phyloP scores from a whole-genome alignment of 1,140 invertebrate genomes.

The Drosophila novamexicana region DNA sequence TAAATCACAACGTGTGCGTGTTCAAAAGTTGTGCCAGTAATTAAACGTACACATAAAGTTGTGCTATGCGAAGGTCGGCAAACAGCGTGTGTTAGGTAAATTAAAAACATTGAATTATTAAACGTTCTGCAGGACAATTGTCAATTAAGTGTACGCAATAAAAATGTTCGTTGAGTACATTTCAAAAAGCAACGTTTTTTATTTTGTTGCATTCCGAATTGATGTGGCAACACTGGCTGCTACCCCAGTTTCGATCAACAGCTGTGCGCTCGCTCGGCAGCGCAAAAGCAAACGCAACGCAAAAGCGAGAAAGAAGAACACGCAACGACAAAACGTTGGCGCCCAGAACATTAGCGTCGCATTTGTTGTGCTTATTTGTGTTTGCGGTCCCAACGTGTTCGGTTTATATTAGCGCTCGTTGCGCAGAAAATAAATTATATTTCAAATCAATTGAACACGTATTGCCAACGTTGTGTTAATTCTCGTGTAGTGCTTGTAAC shows the following conservation, averaged over 20 bases:
- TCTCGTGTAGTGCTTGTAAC: constrained; percentile 19
- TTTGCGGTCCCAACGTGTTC: constrained; percentile 64
- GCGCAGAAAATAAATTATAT: constrained; percentile 28
- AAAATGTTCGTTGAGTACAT: not conserved
- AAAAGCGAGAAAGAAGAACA: constrained; percentile 4
- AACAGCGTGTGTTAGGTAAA: constrained; percentile 12
- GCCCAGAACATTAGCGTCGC: constrained; percentile 41
- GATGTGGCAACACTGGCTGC: constrained; percentile 36
- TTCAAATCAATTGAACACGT: constrained; percentile 48
- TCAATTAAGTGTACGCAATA: not conserved
- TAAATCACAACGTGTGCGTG: constrained; percentile 64
- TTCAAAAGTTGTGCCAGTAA: constrained; percentile 58
- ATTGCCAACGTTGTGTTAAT: constrained; percentile 37
- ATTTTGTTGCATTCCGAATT: constrained; percentile 1
- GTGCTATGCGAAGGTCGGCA: constrained; percentile 55
- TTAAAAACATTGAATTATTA: constrained; percentile 19
- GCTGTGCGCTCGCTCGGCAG: constrained; percentile 15
- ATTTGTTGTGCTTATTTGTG: constrained; percentile 53
- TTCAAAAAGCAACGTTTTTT: constrained; percentile 38
- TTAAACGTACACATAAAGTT: constrained; percentile 54
- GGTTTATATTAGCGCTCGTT: constrained; percentile 30
- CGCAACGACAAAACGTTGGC: constrained; percentile 39
- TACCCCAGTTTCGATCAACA: constrained; percentile 52
- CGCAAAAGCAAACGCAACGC: constrained; percentile 19
- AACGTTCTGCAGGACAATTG: constrained; percentile 4